phyloP scores from a whole-genome alignment of 2,797 vertebrate genomes.

The Enteromius afrohamiltoni region DNA sequence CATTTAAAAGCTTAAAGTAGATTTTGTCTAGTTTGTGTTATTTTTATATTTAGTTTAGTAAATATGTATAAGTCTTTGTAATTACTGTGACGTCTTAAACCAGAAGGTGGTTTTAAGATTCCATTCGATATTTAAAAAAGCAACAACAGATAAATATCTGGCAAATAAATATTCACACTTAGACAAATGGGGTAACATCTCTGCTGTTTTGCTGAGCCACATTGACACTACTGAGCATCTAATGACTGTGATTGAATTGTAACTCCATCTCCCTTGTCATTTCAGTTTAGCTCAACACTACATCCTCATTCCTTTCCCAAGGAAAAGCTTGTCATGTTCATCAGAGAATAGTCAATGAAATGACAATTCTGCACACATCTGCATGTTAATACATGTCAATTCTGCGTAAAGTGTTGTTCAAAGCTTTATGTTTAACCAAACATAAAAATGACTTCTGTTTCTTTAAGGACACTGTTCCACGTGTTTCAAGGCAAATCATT shows the following conservation, averaged over 20 bases:
- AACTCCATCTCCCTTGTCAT: constrained; percentile 66
- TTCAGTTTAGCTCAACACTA: constrained; percentile 64
- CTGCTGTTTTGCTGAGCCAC: background rate
- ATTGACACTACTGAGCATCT: constrained; percentile 39
- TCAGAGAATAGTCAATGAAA: constrained; percentile 58
- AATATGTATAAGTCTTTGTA: background rate
- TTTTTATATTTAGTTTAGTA: background rate
- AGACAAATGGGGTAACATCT: background rate
- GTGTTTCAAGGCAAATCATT: too few species aligned
- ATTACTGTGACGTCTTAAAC: background rate
- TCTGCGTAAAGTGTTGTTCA: too few species aligned
- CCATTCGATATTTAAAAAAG: background rate
- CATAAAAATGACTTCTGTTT: too few species aligned
- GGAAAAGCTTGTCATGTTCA: constrained; percentile 51
- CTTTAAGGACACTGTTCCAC: too few species aligned
- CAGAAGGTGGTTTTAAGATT: background rate
- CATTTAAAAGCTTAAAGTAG: background rate
- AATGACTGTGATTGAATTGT: constrained; percentile 56
- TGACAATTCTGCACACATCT: too few species aligned
- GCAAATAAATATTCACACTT: background rate
- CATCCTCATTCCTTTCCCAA: constrained; percentile 58
- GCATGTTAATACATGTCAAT: too few species aligned
- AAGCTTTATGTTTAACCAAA: too few species aligned
- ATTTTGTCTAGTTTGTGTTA: background rate
- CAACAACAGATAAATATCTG: background rate